These are phyloP conservation scores for Neodiprion pinetum DNA, from an alignment of 1,140 invertebrate genomes.

Conservation along the genomic window DNA sequence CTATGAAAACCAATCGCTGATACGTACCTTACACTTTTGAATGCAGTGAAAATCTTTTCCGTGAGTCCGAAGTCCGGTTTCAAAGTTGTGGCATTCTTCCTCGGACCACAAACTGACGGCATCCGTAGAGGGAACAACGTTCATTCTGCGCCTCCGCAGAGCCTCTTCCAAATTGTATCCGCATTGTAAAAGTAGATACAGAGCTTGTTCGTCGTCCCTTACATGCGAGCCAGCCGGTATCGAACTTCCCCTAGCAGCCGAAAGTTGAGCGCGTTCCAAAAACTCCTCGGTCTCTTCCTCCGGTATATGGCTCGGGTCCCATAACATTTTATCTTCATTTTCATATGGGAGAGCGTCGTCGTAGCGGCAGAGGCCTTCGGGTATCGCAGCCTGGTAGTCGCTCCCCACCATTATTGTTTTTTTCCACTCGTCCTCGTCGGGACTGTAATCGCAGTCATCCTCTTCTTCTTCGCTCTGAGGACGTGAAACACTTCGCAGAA, in stretches of 20 bases:
- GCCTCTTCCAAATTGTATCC: conserved; percentile 95
- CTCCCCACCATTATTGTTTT: conserved; percentile 95
- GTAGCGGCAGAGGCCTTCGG: conserved; percentile 89
- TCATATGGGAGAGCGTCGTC: conserved; percentile 94
- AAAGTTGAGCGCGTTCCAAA: conserved; percentile 73
- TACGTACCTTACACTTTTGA: conserved; percentile 86
- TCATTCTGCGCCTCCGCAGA: conserved; percentile 81
- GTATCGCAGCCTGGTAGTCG: conserved; percentile 93
- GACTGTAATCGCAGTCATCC: conserved; percentile 78
- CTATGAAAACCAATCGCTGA: not conserved
- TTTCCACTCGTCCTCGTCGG: conserved; percentile 79
- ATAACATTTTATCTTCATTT: conserved; percentile 94
- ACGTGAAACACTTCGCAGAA: conserved; percentile 67
- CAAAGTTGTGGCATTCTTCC: conserved; percentile 97
- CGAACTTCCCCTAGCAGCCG: conserved; percentile 64
- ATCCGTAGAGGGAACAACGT: conserved; percentile 74
- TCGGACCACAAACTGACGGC: conserved; percentile 93
- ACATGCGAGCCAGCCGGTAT: conserved; percentile 81
- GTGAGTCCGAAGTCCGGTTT: conserved; percentile 89
- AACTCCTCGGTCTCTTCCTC: conserved; percentile 84
- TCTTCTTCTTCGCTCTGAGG: conserved; percentile 76
- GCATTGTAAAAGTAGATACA: conserved; percentile 92
- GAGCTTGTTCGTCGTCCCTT: conserved; percentile 92
- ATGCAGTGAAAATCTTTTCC: conserved; percentile 97
- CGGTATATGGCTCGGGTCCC: conserved; percentile 83